Evolutionary conservation across 2,888 invertebrate species (phyloP).

Genomic region (Rotaria sp.): DNA sequence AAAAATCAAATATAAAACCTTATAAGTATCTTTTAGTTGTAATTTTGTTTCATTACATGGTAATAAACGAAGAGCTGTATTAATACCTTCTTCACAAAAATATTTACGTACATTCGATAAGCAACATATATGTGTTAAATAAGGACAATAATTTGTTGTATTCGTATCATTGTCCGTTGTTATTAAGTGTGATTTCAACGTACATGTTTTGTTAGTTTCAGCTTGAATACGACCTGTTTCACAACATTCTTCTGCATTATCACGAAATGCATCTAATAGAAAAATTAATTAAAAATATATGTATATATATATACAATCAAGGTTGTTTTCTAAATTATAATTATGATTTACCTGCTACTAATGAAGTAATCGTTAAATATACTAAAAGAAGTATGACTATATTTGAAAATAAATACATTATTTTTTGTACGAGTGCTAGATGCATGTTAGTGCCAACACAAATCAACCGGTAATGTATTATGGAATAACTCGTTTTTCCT

Average conservation of each 20-base stretch:
- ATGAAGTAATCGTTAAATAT: background rate
- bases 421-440: background rate
- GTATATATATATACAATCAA: no score
- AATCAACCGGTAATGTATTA: background rate
- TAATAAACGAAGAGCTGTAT: constrained; percentile 34
- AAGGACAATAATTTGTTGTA: constrained; percentile 28
- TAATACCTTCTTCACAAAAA: constrained; percentile 36
- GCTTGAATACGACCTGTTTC: background rate
- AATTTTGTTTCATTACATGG: constrained; percentile 38
- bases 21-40: background rate
- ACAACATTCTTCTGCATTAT: background rate
- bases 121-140: constrained; percentile 35
- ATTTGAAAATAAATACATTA: background rate
- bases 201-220: background rate
- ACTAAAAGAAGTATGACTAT: background rate
- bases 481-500: background rate
- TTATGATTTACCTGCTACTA: background rate
- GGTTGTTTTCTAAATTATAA: no score
- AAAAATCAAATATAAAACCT: background rate
- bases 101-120: constrained; percentile 24
- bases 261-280: background rate
- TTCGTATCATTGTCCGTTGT: background rate
- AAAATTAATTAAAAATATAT: no score
- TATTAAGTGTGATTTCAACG: background rate
- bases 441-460: background rate